These are phyloP conservation scores for Syrista parreyssii DNA, from an alignment of 2,888 invertebrate species.

Conservation along the genomic window DNA sequence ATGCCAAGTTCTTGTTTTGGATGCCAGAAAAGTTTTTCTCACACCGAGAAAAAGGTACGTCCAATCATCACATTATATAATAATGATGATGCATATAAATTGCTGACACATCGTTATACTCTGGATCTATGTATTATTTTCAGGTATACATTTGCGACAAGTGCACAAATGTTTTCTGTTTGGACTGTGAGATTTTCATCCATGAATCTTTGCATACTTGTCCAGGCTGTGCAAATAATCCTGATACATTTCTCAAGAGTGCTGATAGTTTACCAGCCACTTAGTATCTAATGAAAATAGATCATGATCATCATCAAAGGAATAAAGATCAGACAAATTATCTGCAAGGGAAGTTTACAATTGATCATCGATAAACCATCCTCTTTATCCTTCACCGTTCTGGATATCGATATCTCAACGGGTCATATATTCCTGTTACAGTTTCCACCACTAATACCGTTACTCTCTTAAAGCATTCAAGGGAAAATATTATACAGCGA, in stretches of 20 bases:
- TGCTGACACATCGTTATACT: too few relatives aligned
- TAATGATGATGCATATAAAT: too few relatives aligned
- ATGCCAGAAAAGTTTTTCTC: constrained; percentile 78
- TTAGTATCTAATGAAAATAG: neutral
- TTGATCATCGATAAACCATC: neutral
- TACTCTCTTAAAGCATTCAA: neutral
- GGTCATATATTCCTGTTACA: neutral
- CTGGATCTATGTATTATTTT: constrained; percentile 30
- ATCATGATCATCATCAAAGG: neutral
- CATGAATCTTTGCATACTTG: constrained; percentile 95
- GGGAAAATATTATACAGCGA: neutral
- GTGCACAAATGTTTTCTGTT: constrained; percentile 86
- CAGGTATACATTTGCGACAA: constrained; percentile 85
- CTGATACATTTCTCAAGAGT: constrained; percentile 64
- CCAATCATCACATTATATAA: neutral
- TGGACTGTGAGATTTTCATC: constrained; percentile 95
- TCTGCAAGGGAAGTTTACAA: neutral
- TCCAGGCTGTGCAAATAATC: constrained; percentile 91
- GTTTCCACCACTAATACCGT: neutral
- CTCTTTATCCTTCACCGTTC: neutral
- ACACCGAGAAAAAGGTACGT: constrained; percentile 79
- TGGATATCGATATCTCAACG: neutral
- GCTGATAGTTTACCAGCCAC: neutral
- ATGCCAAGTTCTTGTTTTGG: constrained; percentile 76
- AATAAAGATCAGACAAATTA: neutral